Evolutionary conservation across 1,140 invertebrate species (phyloP).

Genomic region (Ostrea edulis): DNA sequence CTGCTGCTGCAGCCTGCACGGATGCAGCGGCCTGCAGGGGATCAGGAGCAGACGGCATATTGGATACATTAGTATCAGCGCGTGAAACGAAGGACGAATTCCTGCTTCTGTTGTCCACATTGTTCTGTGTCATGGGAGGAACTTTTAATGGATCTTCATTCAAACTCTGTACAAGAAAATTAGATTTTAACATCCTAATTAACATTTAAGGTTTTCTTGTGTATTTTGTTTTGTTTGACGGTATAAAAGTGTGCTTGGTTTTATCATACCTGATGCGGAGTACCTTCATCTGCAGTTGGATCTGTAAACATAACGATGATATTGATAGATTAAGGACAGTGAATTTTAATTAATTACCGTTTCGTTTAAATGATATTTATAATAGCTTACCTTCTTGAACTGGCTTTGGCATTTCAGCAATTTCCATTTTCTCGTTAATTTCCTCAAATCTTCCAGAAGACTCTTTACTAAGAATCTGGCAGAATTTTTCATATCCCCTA

Average conservation of each 20-base stretch:
- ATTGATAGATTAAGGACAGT: background rate
- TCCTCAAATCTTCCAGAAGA: constrained; percentile 51
- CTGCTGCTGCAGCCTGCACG: constrained; percentile 31
- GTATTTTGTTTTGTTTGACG: background rate
- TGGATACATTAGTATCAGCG: background rate
- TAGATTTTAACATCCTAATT: background rate
- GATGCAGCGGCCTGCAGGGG: background rate
- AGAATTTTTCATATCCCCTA: constrained; percentile 53
- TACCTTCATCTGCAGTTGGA: background rate
- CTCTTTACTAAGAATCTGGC: constrained; percentile 49
- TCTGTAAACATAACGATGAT: background rate
- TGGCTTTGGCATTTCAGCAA: background rate
- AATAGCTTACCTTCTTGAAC: background rate
- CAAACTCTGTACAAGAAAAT: background rate
- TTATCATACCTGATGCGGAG: background rate
- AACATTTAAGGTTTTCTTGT: too few species aligned
- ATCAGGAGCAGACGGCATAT: constrained; percentile 25
- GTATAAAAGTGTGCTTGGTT: background rate
- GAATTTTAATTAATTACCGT: too few species aligned
- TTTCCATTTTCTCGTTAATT: constrained; percentile 51
- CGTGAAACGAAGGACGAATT: background rate
- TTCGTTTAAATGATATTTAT: too few species aligned
- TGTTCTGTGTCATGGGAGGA: background rate
- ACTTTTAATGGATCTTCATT: background rate
- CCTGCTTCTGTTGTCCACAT: background rate